These are phyloP conservation scores for Sesia bembeciformis DNA, from an alignment of 2,888 invertebrate species.

Conservation along the genomic window DNA sequence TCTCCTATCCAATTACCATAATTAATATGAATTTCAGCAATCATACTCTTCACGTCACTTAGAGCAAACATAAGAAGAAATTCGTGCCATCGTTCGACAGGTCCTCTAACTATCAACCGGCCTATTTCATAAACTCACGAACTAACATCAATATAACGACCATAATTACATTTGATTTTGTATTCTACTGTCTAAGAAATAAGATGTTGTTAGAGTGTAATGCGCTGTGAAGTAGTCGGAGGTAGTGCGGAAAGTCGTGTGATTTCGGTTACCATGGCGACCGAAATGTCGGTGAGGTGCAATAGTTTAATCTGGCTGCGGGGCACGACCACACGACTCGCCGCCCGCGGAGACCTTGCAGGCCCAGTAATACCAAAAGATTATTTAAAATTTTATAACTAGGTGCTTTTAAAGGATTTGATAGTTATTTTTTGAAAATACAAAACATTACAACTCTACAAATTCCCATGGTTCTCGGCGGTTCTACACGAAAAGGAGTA, in stretches of 20 bases:
- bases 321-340: slow-evolving; percentile 50
- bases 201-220: not conserved
- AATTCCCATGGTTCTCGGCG: no score
- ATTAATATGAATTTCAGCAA: not conserved
- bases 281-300: slow-evolving; percentile 56
- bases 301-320: slow-evolving; percentile 56
- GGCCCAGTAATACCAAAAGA: slow-evolving; percentile 16
- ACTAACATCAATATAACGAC: slow-evolving; percentile 7
- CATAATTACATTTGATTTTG: not conserved
- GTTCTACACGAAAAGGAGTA: no score
- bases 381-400: no score
- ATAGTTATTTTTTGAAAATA: no score
- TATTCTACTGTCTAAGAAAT: not conserved
- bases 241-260: slow-evolving; percentile 29
- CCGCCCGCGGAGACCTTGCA: slow-evolving; percentile 48
- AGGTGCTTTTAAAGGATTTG: no score
- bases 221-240: not conserved
- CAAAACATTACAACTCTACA: no score
- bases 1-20: no score
- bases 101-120: slow-evolving; percentile 24
- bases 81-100: slow-evolving; percentile 39
- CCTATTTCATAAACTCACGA: slow-evolving; percentile 44
- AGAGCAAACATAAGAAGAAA: slow-evolving; percentile 17
- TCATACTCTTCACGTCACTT: slow-evolving; percentile 18
- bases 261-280: slow-evolving; percentile 59